Evolutionary conservation across 2,797 vertebrate species (phyloP).

Genomic region (Halcyon leucocephala): DNA sequence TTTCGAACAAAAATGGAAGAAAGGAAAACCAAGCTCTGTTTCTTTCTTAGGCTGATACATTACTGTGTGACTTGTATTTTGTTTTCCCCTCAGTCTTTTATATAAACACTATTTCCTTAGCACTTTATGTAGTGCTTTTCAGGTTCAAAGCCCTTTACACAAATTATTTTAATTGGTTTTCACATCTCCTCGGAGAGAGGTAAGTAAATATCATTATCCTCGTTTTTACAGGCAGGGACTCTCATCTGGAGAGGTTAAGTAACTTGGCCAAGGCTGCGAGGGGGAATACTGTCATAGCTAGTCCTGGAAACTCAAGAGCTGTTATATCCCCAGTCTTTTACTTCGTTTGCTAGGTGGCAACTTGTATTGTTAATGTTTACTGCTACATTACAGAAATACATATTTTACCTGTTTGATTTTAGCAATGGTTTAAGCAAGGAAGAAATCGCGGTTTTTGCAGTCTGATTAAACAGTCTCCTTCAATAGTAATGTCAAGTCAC

Average conservation of each 20-base stretch:
- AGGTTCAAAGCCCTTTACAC: conserved; percentile 47
- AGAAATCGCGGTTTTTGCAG: background rate
- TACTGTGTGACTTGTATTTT: background rate
- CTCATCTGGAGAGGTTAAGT: conserved; percentile 49
- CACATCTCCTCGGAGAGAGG: conserved; percentile 18
- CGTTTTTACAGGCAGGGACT: conserved; percentile 34
- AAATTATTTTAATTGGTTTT: conserved; percentile 65
- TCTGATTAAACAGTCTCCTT: background rate
- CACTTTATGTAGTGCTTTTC: conserved; percentile 19
- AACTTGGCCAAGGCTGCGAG: conserved; percentile 30
- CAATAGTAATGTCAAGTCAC: background rate
- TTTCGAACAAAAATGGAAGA: background rate
- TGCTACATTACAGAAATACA: background rate
- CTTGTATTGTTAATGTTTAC: background rate
- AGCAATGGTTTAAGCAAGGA: background rate
- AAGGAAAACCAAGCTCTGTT: background rate
- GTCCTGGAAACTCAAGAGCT: background rate
- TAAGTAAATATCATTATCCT: conserved; percentile 65
- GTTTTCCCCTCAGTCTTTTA: conserved; percentile 4
- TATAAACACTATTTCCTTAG: background rate
- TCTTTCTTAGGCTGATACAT: background rate
- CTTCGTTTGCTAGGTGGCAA: background rate
- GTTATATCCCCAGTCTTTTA: background rate
- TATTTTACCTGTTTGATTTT: background rate
- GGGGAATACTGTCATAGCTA: background rate